Evolutionary conservation across 2,797 vertebrate species (phyloP).

Genomic region (Girardinus metallicus): DNA sequence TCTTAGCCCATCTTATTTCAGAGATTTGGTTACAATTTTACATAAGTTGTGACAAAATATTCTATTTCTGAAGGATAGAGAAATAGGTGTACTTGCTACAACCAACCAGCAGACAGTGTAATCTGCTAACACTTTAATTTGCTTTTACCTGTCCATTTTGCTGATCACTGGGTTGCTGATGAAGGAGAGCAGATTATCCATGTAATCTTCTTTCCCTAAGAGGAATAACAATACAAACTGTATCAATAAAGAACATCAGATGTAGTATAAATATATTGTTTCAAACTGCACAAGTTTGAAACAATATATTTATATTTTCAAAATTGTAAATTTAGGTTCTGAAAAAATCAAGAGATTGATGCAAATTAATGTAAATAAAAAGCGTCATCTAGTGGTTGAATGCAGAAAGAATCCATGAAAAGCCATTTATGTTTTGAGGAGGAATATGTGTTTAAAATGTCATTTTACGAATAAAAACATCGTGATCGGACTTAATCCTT

Average conservation of each 20-base stretch:
- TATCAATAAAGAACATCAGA: background rate
- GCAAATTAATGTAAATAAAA: background rate
- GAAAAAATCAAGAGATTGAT: background rate
- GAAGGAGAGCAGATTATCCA: conserved; percentile 19
- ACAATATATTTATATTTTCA: too few species aligned
- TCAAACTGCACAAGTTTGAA: background rate
- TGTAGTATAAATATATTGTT: background rate
- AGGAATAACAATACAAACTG: conserved; percentile 7
- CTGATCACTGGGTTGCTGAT: background rate
- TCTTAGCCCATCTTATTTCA: background rate
- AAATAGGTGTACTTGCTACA: background rate
- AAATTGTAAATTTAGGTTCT: background rate
- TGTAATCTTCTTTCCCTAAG: conserved; percentile 17
- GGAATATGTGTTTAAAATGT: background rate
- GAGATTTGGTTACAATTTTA: background rate
- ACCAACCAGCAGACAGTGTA: background rate
- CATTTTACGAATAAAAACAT: background rate
- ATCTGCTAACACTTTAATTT: background rate
- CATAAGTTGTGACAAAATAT: background rate
- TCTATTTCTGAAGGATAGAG: background rate
- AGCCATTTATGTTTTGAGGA: background rate
- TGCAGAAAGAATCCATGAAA: background rate
- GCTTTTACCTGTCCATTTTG: conserved; percentile 65
- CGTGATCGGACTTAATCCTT: background rate
- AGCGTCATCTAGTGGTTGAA: conserved; percentile 52